A percentile compares a stretch with the other conserved stretches of the same genome.
Conservation (phyloP, 2,797 vertebrate species). For the Mormyrops boulengeri region DNA sequence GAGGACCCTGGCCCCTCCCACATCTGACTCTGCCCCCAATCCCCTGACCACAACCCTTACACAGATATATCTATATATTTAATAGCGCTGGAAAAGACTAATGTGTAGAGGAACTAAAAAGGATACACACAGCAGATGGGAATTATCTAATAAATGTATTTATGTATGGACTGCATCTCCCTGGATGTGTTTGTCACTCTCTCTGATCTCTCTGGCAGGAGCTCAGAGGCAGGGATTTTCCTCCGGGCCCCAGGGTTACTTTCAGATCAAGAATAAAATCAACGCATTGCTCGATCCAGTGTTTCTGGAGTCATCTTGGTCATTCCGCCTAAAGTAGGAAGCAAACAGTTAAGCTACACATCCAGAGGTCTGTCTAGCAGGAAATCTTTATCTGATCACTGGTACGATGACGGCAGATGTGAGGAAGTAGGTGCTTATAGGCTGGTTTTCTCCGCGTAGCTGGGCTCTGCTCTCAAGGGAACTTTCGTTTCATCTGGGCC, state of each 20-base stretch:
- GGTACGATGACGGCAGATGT: background rate
- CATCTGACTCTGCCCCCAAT: background rate
- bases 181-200: conserved; percentile 69
- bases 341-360: background rate
- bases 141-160: conserved; percentile 74
- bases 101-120: conserved; percentile 57
- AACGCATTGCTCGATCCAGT: background rate
- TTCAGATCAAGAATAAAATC: conserved; percentile 12
- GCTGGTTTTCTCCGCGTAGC: background rate
- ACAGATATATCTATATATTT: conserved; percentile 67
- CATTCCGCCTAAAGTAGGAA: background rate
- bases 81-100: conserved; percentile 68
- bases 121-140: conserved; percentile 49
- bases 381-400: background rate
- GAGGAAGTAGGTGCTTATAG: background rate
- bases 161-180: conserved; percentile 69
- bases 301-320: background rate
- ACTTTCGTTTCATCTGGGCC: background rate
- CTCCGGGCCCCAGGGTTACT: background rate
- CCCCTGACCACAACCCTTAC: conserved; percentile 21
- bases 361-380: background rate
- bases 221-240: conserved; percentile 16
- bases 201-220: conserved; percentile 72
- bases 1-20: conserved; percentile 33
- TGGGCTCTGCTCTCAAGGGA: background rate